phyloP scores from a whole-genome alignment of 1,140 invertebrate species.

The Conus ventricosus region DNA sequence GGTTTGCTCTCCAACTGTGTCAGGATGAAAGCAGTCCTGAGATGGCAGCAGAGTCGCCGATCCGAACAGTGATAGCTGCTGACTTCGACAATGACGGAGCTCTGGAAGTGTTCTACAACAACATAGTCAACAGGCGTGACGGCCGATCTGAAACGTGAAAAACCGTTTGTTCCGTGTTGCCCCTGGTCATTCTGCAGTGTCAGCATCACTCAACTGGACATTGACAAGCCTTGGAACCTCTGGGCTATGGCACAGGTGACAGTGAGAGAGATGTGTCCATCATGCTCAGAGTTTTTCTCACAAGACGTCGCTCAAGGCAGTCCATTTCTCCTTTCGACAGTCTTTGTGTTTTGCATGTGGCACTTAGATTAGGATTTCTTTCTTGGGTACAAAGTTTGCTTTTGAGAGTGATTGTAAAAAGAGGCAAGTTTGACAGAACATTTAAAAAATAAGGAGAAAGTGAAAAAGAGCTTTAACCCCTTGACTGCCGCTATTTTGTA shows the following conservation, averaged over 20 bases:
- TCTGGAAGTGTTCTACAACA: slow-evolving; percentile 59
- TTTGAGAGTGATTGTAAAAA: too few species aligned
- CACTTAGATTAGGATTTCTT: too few species aligned
- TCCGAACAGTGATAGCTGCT: slow-evolving; percentile 54
- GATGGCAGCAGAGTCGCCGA: slow-evolving; percentile 50
- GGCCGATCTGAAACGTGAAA: neutral
- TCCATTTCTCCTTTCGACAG: too few species aligned
- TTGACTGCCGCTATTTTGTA: too few species aligned
- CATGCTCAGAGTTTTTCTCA: too few species aligned
- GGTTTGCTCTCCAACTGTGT: slow-evolving; percentile 25
- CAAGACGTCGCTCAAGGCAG: too few species aligned
- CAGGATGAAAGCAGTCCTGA: slow-evolving; percentile 42
- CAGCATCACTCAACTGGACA: slow-evolving; percentile 40
- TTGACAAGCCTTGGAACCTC: slow-evolving; percentile 55
- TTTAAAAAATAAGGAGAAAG: too few species aligned
- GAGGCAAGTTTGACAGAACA: too few species aligned
- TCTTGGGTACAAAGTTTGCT: too few species aligned
- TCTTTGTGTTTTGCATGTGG: too few species aligned
- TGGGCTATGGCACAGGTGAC: slow-evolving; percentile 52
- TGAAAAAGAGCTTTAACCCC: too few species aligned
- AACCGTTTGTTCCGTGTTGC: slow-evolving; percentile 44
- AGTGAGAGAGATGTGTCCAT: too few species aligned
- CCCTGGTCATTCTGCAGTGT: slow-evolving; percentile 30
- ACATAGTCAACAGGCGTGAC: slow-evolving; percentile 38
- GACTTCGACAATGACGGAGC: slow-evolving; percentile 65